phyloP scores from a whole-genome alignment of 2,113 vertebrate species.

The Clarias macrocephalus region DNA sequence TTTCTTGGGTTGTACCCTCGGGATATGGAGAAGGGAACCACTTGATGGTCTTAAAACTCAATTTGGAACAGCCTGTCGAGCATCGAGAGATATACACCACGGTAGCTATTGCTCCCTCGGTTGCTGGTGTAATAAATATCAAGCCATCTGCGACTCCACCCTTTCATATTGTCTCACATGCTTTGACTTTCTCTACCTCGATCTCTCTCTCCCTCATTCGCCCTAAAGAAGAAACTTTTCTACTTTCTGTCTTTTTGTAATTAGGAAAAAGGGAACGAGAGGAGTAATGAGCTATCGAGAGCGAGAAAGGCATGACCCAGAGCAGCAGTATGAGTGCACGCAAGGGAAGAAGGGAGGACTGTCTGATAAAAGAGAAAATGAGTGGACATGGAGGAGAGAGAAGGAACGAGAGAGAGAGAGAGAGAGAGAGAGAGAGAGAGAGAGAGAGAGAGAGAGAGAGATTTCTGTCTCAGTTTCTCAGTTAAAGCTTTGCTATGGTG shows the following conservation, averaged over 20 bases:
- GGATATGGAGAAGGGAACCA: background rate
- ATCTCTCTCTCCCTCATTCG: conserved; percentile 38
- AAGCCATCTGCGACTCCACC: conserved; percentile 74
- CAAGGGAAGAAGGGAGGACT: conserved; percentile 21
- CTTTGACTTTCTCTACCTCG: conserved; percentile 32
- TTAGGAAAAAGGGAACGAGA: conserved; percentile 22
- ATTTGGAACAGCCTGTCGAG: conserved; percentile 20
- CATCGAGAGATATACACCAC: conserved; percentile 15
- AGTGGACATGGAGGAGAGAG: background rate
- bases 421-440: background rate
- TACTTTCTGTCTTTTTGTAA: conserved; percentile 47
- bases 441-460: conserved; percentile 1
- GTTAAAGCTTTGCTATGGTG: conserved; percentile 8
- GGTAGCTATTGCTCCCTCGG: conserved; percentile 60
- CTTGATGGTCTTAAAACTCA: conserved; percentile 29
- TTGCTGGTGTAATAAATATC: conserved; percentile 76
- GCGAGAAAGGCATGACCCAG: conserved; percentile 11
- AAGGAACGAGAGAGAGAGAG: conserved; percentile 42
- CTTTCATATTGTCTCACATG: conserved; percentile 53
- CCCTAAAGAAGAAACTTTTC: conserved; percentile 74
- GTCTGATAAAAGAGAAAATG: background rate
- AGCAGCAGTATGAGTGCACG: conserved; percentile 25
- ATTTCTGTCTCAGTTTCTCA: background rate
- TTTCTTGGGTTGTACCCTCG: background rate
- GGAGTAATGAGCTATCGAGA: conserved; percentile 9